phyloP scores from a whole-genome alignment of 2,797 vertebrate species.

The Enoplosus armatus region DNA sequence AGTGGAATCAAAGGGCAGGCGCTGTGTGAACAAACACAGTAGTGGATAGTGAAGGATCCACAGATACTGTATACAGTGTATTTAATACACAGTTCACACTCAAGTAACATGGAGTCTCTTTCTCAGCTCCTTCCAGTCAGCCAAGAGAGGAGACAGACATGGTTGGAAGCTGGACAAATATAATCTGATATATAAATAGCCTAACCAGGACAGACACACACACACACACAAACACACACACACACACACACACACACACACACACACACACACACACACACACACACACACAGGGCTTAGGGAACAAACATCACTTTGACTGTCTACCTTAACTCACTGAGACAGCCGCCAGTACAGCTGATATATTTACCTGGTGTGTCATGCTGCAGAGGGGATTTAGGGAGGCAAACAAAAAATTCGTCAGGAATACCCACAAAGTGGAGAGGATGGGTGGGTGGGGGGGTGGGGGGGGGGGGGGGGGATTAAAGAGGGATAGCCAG shows the following conservation, averaged over 20 bases:
- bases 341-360: slow-evolving; percentile 19
- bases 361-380: slow-evolving; percentile 51
- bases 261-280: slow-evolving; percentile 39
- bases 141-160: slow-evolving; percentile 44
- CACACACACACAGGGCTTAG: slow-evolving; percentile 7
- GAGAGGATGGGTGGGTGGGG: slow-evolving; percentile 17
- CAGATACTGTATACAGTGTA: neutral
- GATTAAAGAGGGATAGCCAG: slow-evolving; percentile 63
- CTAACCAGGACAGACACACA: slow-evolving; percentile 38
- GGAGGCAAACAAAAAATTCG: slow-evolving; percentile 36
- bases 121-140: slow-evolving; percentile 1
- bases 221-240: slow-evolving; percentile 21
- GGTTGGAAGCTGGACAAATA: slow-evolving; percentile 53
- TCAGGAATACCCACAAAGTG: slow-evolving; percentile 40
- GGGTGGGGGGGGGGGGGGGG: slow-evolving; percentile 28
- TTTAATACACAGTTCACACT: slow-evolving; percentile 17
- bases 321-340: slow-evolving; percentile 34
- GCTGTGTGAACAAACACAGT: neutral
- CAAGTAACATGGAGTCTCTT: neutral
- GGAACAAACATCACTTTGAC: slow-evolving; percentile 43
- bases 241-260: slow-evolving; percentile 18
- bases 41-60: neutral
- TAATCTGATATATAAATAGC: slow-evolving; percentile 55
- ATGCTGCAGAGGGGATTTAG: slow-evolving; percentile 39
- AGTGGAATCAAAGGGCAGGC: neutral